Evolutionary conservation across 2,888 invertebrate genomes (phyloP).

Genomic region (Taenaris catops): DNA sequence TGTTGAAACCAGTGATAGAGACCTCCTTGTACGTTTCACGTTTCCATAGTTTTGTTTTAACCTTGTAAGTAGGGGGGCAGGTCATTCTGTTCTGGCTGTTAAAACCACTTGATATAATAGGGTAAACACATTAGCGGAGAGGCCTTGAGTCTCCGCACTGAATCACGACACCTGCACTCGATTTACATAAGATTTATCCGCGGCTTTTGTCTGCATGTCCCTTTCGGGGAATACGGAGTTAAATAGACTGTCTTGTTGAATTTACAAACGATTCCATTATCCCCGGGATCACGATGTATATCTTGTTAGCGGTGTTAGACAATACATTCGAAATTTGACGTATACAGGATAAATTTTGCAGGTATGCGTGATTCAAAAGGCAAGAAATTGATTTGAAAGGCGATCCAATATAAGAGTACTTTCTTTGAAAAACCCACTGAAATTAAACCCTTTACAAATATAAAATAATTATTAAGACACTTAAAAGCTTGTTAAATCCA

Average conservation of each 20-base stretch:
- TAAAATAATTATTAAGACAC: no score
- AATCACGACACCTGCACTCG: constrained; percentile 58
- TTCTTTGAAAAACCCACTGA: no score
- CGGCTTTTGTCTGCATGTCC: constrained; percentile 28
- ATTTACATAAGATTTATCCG: constrained; percentile 44
- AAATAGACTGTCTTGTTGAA: constrained; percentile 19
- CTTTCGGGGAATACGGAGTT: constrained; percentile 23
- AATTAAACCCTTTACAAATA: no score
- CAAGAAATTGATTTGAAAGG: no score
- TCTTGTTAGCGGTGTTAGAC: no score
- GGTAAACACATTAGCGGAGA: constrained; percentile 66
- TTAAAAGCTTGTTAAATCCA: no score
- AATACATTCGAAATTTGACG: no score
- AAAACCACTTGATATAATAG: constrained; percentile 54
- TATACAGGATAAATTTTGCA: no score
- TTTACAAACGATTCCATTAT: constrained; percentile 12
- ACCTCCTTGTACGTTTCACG: constrained; percentile 26
- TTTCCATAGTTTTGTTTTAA: constrained; percentile 25
- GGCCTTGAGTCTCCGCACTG: constrained; percentile 44
- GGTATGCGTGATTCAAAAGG: no score
- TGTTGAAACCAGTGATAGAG: constrained; percentile 42
- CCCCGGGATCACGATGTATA: not conserved
- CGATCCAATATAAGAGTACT: no score
- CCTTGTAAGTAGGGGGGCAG: constrained; percentile 27
- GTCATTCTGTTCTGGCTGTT: constrained; percentile 39